phyloP scores from a whole-genome alignment of 2,113 vertebrate species.

The Arothron firmamentum region DNA sequence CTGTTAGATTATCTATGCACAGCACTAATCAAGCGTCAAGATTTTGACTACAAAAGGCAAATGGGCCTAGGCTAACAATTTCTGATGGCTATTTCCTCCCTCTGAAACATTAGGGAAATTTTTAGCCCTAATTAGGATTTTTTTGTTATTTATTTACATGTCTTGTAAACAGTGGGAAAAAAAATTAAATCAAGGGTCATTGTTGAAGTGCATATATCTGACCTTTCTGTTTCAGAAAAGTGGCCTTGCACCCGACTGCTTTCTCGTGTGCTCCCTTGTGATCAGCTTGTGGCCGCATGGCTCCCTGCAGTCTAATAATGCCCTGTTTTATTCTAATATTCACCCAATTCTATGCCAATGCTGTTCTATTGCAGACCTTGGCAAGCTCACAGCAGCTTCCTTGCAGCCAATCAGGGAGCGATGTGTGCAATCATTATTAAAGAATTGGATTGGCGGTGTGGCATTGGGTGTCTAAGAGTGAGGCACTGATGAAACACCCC shows the following conservation, averaged over 20 bases:
- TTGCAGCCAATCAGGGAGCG: slow-evolving; percentile 50
- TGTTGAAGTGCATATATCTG: slow-evolving; percentile 39
- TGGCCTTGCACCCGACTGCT: slow-evolving; percentile 65
- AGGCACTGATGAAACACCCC: slow-evolving; percentile 58
- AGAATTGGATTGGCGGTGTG: slow-evolving; percentile 30
- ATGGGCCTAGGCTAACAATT: slow-evolving; percentile 36
- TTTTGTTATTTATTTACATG: slow-evolving; percentile 24
- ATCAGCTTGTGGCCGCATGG: slow-evolving; percentile 62
- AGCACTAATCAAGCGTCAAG: no score
- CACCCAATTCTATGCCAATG: slow-evolving; percentile 36
- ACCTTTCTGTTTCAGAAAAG: slow-evolving; percentile 51
- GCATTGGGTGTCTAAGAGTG: slow-evolving; percentile 46
- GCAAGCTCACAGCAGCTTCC: slow-evolving; percentile 53
- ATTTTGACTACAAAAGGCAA: slow-evolving; percentile 22
- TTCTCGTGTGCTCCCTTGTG: slow-evolving; percentile 55
- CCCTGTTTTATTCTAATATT: slow-evolving; percentile 37
- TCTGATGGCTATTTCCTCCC: background rate
- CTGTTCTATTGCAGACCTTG: slow-evolving; percentile 49
- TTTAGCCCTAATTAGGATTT: slow-evolving; percentile 33
- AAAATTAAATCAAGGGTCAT: slow-evolving; percentile 6
- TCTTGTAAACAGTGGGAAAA: slow-evolving; percentile 40
- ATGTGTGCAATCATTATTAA: slow-evolving; percentile 32
- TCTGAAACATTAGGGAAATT: slow-evolving; percentile 30
- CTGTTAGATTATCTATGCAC: background rate
- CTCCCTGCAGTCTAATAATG: slow-evolving; percentile 69